Conservation (phyloP, 2,888 invertebrate species). For the Eupithecia centaureata region DNA sequence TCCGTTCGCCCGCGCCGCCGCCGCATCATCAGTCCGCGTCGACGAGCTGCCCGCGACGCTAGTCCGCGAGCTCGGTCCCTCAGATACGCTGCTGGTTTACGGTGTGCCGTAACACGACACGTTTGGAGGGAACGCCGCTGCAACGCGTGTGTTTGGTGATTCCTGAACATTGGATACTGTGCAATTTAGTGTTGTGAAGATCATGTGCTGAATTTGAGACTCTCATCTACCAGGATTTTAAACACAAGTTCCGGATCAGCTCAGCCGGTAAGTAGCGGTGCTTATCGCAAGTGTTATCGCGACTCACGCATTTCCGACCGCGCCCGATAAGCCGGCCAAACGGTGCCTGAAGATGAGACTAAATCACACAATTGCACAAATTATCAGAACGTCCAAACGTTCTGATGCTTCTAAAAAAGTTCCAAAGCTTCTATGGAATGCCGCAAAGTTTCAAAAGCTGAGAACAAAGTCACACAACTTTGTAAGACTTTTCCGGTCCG, state of each 20-base stretch:
- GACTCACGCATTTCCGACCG: constrained; percentile 84
- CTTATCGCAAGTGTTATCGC: constrained; percentile 82
- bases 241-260: constrained; percentile 81
- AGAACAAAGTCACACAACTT: too few species aligned
- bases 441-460: constrained; percentile 8
- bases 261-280: constrained; percentile 82
- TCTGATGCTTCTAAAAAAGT: constrained; percentile 7
- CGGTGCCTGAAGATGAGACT: constrained; percentile 58
- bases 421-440: constrained; percentile 1
- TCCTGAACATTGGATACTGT: constrained; percentile 79
- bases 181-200: constrained; percentile 77
- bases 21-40: constrained; percentile 81
- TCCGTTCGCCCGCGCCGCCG: constrained; percentile 79
- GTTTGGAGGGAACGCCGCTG: constrained; percentile 82
- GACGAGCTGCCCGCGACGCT: constrained; percentile 80
- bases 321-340: constrained; percentile 77
- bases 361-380: constrained; percentile 45
- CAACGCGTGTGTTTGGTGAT: constrained; percentile 79
- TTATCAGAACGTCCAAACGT: constrained; percentile 2
- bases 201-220: constrained; percentile 74
- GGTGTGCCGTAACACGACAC: constrained; percentile 84
- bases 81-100: constrained; percentile 84
- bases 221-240: constrained; percentile 75
- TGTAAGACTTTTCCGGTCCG: not conserved
- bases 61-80: constrained; percentile 79